Conservation (phyloP, 2,888 invertebrate species). For the Bellardia bayeri region DNA sequence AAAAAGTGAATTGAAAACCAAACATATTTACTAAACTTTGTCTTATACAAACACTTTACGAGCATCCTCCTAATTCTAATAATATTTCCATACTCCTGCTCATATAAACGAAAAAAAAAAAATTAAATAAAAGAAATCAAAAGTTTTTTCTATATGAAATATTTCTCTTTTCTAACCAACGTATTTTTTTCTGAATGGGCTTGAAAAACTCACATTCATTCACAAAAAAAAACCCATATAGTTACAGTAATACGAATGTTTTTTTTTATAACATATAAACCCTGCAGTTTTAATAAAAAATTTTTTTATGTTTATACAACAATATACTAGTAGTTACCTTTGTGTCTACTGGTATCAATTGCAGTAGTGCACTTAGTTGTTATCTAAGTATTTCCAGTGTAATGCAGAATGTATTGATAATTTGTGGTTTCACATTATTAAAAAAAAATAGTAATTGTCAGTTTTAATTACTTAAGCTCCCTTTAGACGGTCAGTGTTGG, state of each 20-base stretch:
- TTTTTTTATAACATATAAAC: not conserved
- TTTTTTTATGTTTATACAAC: no score
- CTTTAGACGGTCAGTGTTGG: no score
- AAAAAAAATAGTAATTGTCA: no score
- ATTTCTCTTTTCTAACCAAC: not conserved
- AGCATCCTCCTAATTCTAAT: conserved; percentile 21
- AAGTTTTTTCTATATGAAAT: conserved; percentile 11
- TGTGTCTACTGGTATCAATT: no score
- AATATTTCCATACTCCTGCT: not conserved
- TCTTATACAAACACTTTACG: conserved; percentile 52
- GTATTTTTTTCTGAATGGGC: conserved; percentile 37
- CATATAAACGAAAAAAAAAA: not conserved
- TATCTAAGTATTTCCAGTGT: no score
- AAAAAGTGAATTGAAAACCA: conserved; percentile 44
- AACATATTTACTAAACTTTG: conserved; percentile 56
- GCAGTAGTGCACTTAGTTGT: no score
- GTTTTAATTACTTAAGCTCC: no score
- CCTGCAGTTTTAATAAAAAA: not conserved
- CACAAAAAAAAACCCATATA: not conserved
- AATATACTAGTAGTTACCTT: no score
- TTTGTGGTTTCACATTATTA: no score
- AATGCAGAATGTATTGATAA: no score
- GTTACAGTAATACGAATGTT: not conserved
- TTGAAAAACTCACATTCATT: conserved; percentile 28
- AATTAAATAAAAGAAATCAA: conserved; percentile 18